These are phyloP conservation scores for Lepidocyrtoides sp. DNA, from an alignment of 2,888 invertebrate species.

Conservation along the genomic window DNA sequence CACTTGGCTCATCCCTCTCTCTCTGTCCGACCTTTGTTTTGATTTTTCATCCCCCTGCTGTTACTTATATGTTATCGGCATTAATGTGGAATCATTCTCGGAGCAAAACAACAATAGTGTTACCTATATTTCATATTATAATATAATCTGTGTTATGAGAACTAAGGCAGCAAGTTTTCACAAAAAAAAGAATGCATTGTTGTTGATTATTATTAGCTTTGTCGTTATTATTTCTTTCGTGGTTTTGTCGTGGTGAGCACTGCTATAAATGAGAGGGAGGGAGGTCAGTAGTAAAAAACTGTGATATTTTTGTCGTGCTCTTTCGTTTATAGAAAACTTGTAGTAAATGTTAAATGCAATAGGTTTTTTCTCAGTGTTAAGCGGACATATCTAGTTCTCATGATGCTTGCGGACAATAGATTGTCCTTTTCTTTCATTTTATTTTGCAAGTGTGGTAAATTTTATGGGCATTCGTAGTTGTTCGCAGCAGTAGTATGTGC, in stretches of 20 bases:
- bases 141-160: conserved; percentile 58
- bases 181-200: conserved; percentile 66
- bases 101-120: background rate
- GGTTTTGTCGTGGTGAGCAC: background rate
- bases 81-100: background rate
- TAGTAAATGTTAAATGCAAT: too few species aligned
- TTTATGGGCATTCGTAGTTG: too few species aligned
- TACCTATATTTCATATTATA: background rate
- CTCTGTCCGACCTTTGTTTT: background rate
- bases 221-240: conserved; percentile 6
- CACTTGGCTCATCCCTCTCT: background rate
- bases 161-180: conserved; percentile 79
- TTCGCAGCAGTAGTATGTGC: too few species aligned
- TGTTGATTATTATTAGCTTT: conserved; percentile 70
- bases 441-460: too few species aligned
- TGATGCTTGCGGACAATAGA: background rate
- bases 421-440: too few species aligned
- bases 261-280: conserved; percentile 46
- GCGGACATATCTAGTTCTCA: background rate
- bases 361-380: background rate
- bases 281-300: conserved; percentile 49
- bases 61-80: background rate
- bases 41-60: background rate
- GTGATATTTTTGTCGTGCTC: too few species aligned
- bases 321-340: too few species aligned